These are phyloP conservation scores for Choloepus hoffmanni DNA, from an alignment of 2,113 vertebrate species.

Conservation along the genomic window DNA sequence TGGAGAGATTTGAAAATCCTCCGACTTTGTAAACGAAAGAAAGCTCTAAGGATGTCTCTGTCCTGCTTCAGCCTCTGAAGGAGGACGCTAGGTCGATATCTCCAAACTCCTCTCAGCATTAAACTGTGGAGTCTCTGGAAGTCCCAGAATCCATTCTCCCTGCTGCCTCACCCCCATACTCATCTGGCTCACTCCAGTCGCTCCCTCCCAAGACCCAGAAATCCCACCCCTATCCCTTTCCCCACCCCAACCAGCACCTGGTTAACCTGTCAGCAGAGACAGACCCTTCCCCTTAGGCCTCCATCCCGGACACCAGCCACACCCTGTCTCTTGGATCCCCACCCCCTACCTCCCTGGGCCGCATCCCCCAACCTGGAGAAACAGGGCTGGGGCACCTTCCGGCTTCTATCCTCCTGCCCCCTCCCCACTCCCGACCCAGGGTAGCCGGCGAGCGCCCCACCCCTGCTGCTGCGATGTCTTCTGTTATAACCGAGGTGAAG, in stretches of 20 bases:
- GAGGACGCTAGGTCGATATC: fast-evolving
- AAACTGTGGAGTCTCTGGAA: background rate
- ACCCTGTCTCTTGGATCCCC: background rate
- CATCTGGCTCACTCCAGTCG: background rate
- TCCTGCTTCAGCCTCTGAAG: background rate
- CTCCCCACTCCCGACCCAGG: fast-evolving
- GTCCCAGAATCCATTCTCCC: background rate
- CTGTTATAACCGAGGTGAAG: slow-evolving; percentile 53
- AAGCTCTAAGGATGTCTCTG: background rate
- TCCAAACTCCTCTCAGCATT: background rate
- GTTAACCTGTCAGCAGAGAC: background rate
- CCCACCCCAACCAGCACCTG: background rate
- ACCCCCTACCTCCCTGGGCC: background rate
- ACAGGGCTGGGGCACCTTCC: fast-evolving
- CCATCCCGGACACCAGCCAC: background rate
- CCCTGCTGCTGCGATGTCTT: background rate
- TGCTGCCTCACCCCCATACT: background rate
- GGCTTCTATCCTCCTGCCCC: fast-evolving
- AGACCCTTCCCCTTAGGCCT: background rate
- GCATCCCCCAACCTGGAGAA: background rate
- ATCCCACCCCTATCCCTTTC: fast-evolving
- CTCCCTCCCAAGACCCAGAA: background rate
- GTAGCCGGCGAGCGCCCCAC: background rate
- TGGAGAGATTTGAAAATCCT: background rate
- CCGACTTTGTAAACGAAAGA: background rate